Evolutionary conservation across 2,113 vertebrate genomes (phyloP).

Genomic region (Eleginops maclovinus): DNA sequence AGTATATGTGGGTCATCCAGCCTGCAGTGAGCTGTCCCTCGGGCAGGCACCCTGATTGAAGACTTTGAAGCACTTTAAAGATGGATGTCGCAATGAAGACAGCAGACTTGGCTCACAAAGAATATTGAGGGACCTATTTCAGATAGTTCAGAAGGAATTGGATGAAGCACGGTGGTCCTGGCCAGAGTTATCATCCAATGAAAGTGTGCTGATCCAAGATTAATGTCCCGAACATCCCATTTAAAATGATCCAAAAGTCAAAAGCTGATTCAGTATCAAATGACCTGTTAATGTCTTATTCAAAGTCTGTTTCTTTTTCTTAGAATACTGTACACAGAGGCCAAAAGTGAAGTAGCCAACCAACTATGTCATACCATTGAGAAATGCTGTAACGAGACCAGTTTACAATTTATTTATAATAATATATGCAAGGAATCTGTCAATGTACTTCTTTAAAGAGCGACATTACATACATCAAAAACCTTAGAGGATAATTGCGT

Average conservation of each 20-base stretch:
- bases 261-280: conserved; percentile 2
- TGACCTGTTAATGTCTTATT: conserved; percentile 3
- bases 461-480: background rate
- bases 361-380: background rate
- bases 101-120: conserved; percentile 68
- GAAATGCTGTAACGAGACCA: background rate
- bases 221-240: conserved; percentile 35
- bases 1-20: conserved; percentile 78
- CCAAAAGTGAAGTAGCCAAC: background rate
- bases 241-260: conserved; percentile 27
- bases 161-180: conserved; percentile 63
- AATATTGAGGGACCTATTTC: conserved; percentile 69
- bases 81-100: conserved; percentile 78
- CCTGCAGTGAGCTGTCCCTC: conserved; percentile 71
- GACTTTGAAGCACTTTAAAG: conserved; percentile 82
- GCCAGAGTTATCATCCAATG: conserved; percentile 43
- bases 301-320: background rate
- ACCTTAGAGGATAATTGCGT: conserved; percentile 15
- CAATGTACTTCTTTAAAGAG: background rate
- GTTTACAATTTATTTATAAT: conserved; percentile 4
- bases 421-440: background rate
- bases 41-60: conserved; percentile 64
- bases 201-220: conserved; percentile 50
- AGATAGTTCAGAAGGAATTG: conserved; percentile 68
- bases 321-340: background rate